Base-by-base conservation (phyloP, 2,888 invertebrate species). In the Notodonta dromedarius region DNA sequence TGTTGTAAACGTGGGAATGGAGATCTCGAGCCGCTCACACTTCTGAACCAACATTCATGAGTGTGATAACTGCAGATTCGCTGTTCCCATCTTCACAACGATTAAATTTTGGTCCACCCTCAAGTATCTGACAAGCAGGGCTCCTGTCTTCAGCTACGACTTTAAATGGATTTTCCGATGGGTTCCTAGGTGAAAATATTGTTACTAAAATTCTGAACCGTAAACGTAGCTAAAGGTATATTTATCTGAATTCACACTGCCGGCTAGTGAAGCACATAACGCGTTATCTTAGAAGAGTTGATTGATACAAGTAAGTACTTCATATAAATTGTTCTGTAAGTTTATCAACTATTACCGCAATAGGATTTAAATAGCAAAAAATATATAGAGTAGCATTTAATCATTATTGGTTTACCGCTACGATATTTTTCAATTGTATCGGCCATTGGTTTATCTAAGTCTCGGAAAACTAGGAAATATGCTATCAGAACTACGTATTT, bases 81-180 rank as follows among this genome's bases (percentile, higher is more conserved):
- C 11, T 63, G 61, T 82, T 86, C 86, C 88, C 79, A 69, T 72
- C 65, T 77, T 78, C 70, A 79, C 89, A 89, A 83, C 78, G 60
- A 52, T 57, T 52, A 60, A 56, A 39, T 55, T 42, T 57, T 53
- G 44, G 40, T 48, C 54, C 50, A 76, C 90, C 93, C 92, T 93
- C 92, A 70, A 81, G 83, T 91, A 86, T 93, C 93, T 90, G 92
- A 91, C 80, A 89, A 83, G 93, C 93, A 93, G 92, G 79, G 85
- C 76, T 85, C 92, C 89, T 86, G 83, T 92, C 91, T 80, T 93
- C 93, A 91, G 92, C 91, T 90, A 86, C 90, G 90, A 88, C 84
- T 58, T 56, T 56, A 59, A 24, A 60, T 59, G 39, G 46, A 56
- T 59, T 51, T 48, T 58, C 57, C 51, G 54, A 14, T 60, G 59